Base-by-base conservation (phyloP, 2,797 vertebrate species). In the Mormyrops boulengeri region DNA sequence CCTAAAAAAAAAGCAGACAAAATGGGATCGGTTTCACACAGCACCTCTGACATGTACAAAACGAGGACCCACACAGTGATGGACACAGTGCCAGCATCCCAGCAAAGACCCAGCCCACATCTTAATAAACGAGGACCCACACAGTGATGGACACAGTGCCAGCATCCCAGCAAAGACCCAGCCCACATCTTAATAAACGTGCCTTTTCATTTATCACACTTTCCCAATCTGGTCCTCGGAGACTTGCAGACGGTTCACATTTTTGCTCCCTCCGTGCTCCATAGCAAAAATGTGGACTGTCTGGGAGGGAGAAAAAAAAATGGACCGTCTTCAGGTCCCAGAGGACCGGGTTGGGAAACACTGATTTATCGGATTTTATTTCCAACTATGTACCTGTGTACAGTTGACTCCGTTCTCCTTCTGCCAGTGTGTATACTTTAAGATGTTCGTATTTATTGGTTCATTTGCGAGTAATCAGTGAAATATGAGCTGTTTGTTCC, bases 141-240 rank as follows among this genome's bases (percentile, higher is more conserved):
- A 66, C 1, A 0, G 22, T 66, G 62, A 30, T 9, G 9, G 62
- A 66, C 62, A 34, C 66, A 93, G 93, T 93, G 93, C 90, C 91
- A 94, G 93, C 94, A 93, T 93, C 93, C 89, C 89, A 69, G 66
- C 92, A 93, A 94, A 94, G 94, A 93, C 94, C 94, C 95, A 94
- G 95, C 94, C 94, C 94, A 96, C 95, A 96, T 96, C 94, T 96
- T 96, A 96, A 97, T 96, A 96, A 96, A 97, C 96, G 96, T 97
- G 96, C 96, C 96, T 96, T 97, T 97, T 97, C 94, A 96, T 96
- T 97, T 96, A 92, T 96, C 94, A 26, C 62, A 69, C 11, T 69
- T 34, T 69, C 66, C 66, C 30, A 34, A 12, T 34, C 66, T 0
- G 30, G 30, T 69, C 66, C 11, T 34, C 1, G 30, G 26, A 4